Conservation (phyloP, 2,888 invertebrate genomes). For the Tipula vernalis region DNA sequence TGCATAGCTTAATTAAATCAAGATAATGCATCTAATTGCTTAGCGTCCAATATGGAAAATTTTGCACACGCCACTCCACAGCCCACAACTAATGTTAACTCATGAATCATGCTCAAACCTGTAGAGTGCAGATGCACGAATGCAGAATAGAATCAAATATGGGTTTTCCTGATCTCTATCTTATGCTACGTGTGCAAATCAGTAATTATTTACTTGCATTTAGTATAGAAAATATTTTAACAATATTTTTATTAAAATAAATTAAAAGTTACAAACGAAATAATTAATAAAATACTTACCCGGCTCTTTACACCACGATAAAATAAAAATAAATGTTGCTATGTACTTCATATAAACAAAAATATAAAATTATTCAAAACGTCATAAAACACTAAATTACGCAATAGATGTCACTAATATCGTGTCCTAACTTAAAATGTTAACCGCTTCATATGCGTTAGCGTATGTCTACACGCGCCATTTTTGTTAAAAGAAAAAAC, state of each 20-base stretch:
- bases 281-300: background rate
- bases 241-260: background rate
- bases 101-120: too few species aligned
- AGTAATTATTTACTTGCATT: background rate
- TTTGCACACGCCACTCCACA: background rate
- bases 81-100: too few species aligned
- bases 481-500: background rate
- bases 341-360: background rate
- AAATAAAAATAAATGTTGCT: background rate
- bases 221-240: background rate
- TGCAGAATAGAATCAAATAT: too few species aligned
- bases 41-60: background rate
- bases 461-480: background rate
- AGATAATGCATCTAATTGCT: too few species aligned
- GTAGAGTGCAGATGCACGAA: too few species aligned
- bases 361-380: background rate
- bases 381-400: background rate
- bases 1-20: too few species aligned
- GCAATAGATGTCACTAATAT: background rate
- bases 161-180: background rate
- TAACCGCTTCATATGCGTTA: background rate
- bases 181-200: background rate
- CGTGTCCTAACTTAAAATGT: background rate
- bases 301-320: background rate
- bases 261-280: background rate